These are phyloP conservation scores for Stomatorhinus ivindoensis DNA, from an alignment of 2,113 vertebrate genomes.

Conservation along the genomic window DNA sequence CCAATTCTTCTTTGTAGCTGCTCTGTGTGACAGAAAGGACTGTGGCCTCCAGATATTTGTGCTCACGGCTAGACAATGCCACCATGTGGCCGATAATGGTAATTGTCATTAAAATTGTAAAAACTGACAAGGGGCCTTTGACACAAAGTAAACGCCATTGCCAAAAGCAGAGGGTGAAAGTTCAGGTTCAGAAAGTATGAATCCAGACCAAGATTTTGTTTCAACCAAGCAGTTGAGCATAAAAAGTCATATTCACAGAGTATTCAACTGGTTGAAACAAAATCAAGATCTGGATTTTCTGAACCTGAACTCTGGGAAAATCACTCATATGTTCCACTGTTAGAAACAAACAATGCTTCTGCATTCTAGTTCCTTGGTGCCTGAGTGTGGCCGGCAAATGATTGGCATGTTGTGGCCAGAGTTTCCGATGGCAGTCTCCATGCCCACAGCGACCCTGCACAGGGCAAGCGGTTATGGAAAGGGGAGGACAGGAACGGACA, in stretches of 20 bases:
- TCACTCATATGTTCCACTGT: not conserved
- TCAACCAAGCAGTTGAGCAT: not conserved
- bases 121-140: not conserved
- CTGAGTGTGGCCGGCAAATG: not conserved
- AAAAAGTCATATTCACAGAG: not conserved
- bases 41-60: not conserved
- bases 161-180: not conserved
- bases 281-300: not conserved
- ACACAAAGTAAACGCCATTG: not conserved
- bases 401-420: not conserved
- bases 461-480: not conserved
- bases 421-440: not conserved
- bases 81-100: constrained; percentile 38
- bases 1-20: not conserved
- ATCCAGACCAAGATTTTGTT: not conserved
- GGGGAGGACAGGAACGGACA: not conserved
- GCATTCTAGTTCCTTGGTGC: not conserved
- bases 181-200: not conserved
- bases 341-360: not conserved
- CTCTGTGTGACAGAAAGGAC: not conserved
- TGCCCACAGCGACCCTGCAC: not conserved
- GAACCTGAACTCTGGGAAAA: not conserved
- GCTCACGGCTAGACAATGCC: constrained; percentile 36
- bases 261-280: not conserved
- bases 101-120: not conserved